Percentiles rank a stretch among this genome's conserved stretches.
Evolutionary conservation across 2,113 vertebrate genomes (phyloP).

Genomic region (Chloropsis hardwickii): DNA sequence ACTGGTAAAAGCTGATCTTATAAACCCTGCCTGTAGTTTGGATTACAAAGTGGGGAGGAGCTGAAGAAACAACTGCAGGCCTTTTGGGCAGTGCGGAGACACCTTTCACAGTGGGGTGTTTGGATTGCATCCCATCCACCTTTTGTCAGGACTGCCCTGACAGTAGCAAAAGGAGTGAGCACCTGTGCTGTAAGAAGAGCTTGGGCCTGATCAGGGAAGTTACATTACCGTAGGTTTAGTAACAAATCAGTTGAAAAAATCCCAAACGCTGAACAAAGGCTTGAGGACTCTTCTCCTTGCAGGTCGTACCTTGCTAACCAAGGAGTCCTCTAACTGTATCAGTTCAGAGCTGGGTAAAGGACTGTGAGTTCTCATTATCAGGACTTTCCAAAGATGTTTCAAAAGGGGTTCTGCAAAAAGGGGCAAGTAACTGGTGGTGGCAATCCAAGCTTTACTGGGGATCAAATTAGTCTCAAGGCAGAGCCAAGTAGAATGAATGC

Average conservation of each 20-base stretch:
- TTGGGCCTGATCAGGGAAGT: neutral
- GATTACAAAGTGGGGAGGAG: neutral
- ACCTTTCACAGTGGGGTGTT: neutral
- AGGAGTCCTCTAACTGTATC: neutral
- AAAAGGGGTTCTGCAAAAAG: neutral
- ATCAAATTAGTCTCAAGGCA: neutral
- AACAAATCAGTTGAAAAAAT: rapidly evolving
- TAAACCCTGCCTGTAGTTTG: neutral
- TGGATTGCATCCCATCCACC: neutral
- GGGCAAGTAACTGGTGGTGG: neutral
- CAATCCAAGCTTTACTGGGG: neutral
- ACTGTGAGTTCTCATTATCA: neutral
- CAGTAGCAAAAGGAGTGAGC: neutral
- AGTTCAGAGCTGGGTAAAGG: neutral
- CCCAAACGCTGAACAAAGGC: rapidly evolving
- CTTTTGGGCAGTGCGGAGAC: rapidly evolving
- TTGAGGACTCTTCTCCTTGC: neutral
- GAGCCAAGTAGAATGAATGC: neutral
- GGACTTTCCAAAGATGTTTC: neutral
- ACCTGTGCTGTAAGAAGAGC: neutral
- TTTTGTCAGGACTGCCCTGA: neutral
- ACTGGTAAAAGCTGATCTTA: neutral
- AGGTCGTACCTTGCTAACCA: neutral
- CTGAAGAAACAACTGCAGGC: neutral
- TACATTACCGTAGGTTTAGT: neutral